Evolutionary conservation across 2,113 vertebrate species (phyloP), one percentile per base, ranked within the genome.

Genomic region (Cariama cristata): DNA sequence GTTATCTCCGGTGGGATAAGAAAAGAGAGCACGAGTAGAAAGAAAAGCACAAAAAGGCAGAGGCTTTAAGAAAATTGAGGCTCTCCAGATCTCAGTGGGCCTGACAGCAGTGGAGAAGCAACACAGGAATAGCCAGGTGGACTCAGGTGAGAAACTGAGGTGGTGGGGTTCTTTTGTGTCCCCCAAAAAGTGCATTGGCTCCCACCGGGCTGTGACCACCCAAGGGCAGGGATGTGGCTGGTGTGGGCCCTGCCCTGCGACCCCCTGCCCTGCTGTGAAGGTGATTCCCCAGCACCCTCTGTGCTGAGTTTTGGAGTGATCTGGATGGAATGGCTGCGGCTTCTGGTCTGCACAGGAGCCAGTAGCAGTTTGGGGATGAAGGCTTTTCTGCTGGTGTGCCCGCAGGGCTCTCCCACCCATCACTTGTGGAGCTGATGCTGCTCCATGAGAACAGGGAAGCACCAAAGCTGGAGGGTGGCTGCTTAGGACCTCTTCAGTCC

Each of bases 171-270:
- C 49, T 62, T 63, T 71, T 49, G 26, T 62, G 42, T 4, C 8
- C 44, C 45, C 12, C 16, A 1, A 35, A 52, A 71, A 26, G 16
- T 23, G 32, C 52, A 32, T 2, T 27, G 17, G 15, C 12, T 58
- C 33, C 4, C 42, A 60, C 42, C 1, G 6, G 22, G 14, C 40
- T 42, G 0, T 13, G 32, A 18, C 4, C 24, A 12, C n/a, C 22
- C 27, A 28, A 26, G 23, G 27, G 7, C 49, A 76, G 53, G 13
- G 38, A 53, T 33, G 33, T n/a, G 42, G 33, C 62, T 47, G 22
- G 9, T 18, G 38, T 7, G n/a, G 47, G 53, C 47, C 76, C 24
- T 90, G 67, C 33, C 17, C 33, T 6, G 1, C 1, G 4, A 26
- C 56, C 3, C 4, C 33, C 72, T 1, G 0, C 50, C 4, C 30